Percentiles rank a stretch among this genome's conserved stretches.
phyloP scores from a whole-genome alignment of 1,140 invertebrate species.

The Rhyzopertha dominica region DNA sequence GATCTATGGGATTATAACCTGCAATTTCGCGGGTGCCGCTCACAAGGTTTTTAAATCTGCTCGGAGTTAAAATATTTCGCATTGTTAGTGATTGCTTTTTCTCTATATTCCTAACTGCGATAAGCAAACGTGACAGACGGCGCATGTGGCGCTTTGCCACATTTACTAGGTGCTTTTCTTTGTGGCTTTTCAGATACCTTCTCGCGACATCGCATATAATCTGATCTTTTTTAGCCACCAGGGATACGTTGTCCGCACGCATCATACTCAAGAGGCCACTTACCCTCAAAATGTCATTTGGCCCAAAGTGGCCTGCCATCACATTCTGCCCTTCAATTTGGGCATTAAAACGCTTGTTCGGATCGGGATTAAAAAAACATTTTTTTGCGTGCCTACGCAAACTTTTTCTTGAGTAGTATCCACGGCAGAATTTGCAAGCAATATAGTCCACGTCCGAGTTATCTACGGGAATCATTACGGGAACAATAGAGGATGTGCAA shows the following conservation, averaged over 20 bases:
- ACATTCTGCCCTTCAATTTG: conserved; percentile 11
- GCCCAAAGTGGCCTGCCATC: neutral
- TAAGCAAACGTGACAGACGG: conserved; percentile 19
- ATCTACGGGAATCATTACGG: too few relatives aligned
- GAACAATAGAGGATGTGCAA: too few relatives aligned
- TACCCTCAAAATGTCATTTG: conserved; percentile 4
- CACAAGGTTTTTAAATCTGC: conserved; percentile 3
- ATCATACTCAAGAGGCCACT: conserved; percentile 4
- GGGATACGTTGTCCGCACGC: conserved; percentile 22
- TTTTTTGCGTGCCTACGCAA: conserved; percentile 4
- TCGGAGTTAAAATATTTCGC: conserved; percentile 5
- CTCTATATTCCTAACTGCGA: conserved; percentile 10
- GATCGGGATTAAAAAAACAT: conserved; percentile 6
- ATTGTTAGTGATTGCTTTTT: neutral
- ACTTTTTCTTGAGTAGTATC: conserved; percentile 10
- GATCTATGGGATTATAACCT: neutral
- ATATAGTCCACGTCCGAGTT: too few relatives aligned
- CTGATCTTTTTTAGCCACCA: conserved; percentile 22
- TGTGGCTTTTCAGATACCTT: conserved; percentile 22
- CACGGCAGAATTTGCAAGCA: conserved; percentile 6
- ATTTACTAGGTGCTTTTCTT: conserved; percentile 24
- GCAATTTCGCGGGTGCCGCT: conserved; percentile 9
- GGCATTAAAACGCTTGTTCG: neutral
- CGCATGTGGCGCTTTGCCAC: conserved; percentile 25
- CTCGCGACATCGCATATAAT: conserved; percentile 25